Conservation (phyloP, 2,888 invertebrate genomes). For the Campoplex capitator region DNA sequence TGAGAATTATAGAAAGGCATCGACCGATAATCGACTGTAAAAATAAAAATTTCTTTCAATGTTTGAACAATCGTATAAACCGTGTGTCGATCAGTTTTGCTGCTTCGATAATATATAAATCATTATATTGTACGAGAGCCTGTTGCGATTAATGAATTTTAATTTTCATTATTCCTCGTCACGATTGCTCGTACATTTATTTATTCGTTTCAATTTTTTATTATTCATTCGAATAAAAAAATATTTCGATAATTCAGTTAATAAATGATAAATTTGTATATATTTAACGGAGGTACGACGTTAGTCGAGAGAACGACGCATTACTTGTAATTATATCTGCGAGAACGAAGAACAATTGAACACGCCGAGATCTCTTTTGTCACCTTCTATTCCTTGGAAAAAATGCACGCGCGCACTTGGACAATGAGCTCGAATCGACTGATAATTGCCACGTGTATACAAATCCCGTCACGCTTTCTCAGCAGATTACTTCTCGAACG, state of each 20-base stretch:
- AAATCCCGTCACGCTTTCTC: slow-evolving; percentile 60
- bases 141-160: slow-evolving; percentile 29
- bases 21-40: slow-evolving; percentile 56
- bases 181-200: no score
- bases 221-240: not conserved
- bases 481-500: slow-evolving; percentile 62
- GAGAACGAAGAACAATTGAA: not conserved
- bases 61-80: slow-evolving; percentile 22
- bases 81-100: not conserved
- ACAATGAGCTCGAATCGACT: slow-evolving; percentile 35
- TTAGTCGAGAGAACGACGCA: not conserved
- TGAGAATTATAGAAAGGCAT: slow-evolving; percentile 58
- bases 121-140: slow-evolving; percentile 13
- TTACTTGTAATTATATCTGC: not conserved
- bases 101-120: slow-evolving; percentile 13
- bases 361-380: slow-evolving; percentile 5
- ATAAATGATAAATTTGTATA: not conserved
- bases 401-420: slow-evolving; percentile 5
- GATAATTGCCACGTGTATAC: slow-evolving; percentile 31
- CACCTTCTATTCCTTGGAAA: slow-evolving; percentile 2
- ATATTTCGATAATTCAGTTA: not conserved
- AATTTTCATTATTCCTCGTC: not conserved
- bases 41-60: slow-evolving; percentile 45
- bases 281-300: not conserved
- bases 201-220: not conserved